Percentiles rank a stretch among this genome's conserved stretches.
These are phyloP conservation scores for Hiodon alosoides DNA, from an alignment of 2,113 vertebrate genomes.

Conservation along the genomic window DNA sequence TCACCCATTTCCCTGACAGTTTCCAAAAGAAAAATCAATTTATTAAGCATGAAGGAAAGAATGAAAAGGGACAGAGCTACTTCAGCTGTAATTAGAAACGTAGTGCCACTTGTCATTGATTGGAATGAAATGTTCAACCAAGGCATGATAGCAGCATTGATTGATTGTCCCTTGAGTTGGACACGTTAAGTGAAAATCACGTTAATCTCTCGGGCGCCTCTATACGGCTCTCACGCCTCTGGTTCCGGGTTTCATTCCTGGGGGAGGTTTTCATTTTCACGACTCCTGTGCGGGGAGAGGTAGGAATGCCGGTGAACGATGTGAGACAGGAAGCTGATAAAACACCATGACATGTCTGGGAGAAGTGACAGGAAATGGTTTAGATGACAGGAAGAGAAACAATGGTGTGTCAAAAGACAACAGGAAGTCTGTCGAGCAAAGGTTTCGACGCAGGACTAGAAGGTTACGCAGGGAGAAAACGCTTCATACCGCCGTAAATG, in stretches of 20 bases:
- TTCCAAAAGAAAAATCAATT: slow-evolving; percentile 62
- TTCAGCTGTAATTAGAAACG: slow-evolving; percentile 1
- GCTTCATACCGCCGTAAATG: no score
- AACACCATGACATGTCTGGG: slow-evolving; percentile 44
- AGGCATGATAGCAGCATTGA: slow-evolving; percentile 38
- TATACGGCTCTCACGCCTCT: slow-evolving; percentile 42
- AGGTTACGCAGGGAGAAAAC: no score
- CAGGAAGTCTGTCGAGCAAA: slow-evolving; percentile 20
- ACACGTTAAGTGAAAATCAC: slow-evolving; percentile 41
- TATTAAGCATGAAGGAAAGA: slow-evolving; percentile 54
- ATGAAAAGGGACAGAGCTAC: slow-evolving; percentile 29
- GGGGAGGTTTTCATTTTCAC: slow-evolving; percentile 40
- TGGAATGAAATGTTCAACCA: slow-evolving; percentile 42
- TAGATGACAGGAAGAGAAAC: slow-evolving; percentile 51
- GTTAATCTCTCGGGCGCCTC: slow-evolving; percentile 38
- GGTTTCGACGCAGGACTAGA: neutral
- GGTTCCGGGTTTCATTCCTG: slow-evolving; percentile 31
- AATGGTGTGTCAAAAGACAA: slow-evolving; percentile 28
- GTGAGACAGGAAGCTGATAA: slow-evolving; percentile 19
- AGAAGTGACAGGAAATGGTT: slow-evolving; percentile 16
- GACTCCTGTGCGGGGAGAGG: slow-evolving; percentile 17
- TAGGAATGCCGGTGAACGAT: slow-evolving; percentile 4
- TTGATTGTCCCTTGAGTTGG: slow-evolving; percentile 43
- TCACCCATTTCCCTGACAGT: slow-evolving; percentile 60
- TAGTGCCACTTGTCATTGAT: neutral